These are phyloP conservation scores for Orthosia gracilis DNA, from an alignment of 2,888 invertebrate species.

Conservation along the genomic window DNA sequence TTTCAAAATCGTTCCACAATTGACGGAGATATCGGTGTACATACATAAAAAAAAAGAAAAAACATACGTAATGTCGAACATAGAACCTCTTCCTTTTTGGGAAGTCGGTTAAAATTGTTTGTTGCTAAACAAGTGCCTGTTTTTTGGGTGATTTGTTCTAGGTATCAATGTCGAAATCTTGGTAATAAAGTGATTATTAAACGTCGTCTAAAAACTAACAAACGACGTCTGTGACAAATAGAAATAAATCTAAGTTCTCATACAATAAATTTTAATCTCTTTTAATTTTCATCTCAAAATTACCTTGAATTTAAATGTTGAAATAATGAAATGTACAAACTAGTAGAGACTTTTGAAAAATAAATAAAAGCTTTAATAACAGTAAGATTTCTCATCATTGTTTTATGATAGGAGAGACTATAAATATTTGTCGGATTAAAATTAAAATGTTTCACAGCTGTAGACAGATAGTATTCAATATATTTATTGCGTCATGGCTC, in stretches of 20 bases:
- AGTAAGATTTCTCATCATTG: slow-evolving; percentile 11
- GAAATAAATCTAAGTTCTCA: neutral
- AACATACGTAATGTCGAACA: no score
- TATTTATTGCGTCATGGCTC: slow-evolving; percentile 41
- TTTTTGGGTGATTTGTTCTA: neutral
- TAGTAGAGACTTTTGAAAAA: slow-evolving; percentile 2
- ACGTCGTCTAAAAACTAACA: neutral
- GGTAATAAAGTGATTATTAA: neutral
- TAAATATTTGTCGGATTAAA: slow-evolving; percentile 9
- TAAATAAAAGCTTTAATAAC: slow-evolving; percentile 2
- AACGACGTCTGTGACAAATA: slow-evolving; percentile 3
- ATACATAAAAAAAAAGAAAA: no score
- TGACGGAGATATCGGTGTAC: no score
- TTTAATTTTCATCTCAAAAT: neutral
- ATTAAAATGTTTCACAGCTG: slow-evolving; percentile 35
- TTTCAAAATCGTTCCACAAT: no score
- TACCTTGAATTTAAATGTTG: slow-evolving; percentile 6
- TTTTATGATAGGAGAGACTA: slow-evolving; percentile 2
- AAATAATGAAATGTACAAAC: neutral
- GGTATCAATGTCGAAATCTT: neutral
- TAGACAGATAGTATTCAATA: slow-evolving; percentile 24
- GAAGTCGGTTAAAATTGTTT: neutral
- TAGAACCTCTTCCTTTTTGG: no score
- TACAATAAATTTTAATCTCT: neutral
- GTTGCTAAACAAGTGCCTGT: neutral